Evolutionary conservation across 1,140 invertebrate species (phyloP), one percentile per base, ranked within the genome.

Genomic region (Apocrypta bakeri): DNA sequence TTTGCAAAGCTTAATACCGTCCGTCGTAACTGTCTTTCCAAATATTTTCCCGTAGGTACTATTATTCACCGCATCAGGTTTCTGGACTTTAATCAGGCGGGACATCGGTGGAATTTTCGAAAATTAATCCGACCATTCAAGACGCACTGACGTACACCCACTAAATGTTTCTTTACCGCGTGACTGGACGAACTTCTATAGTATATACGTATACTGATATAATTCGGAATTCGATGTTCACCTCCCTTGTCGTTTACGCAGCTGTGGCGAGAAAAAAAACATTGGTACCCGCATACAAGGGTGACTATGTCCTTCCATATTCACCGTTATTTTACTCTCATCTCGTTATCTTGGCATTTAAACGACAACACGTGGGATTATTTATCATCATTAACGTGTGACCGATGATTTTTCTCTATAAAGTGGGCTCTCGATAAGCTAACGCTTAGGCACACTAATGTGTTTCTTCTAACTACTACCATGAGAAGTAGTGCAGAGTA

Each of bases 211-310:
- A 11, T n/a, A 25, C 48, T 25, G 24, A 75, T 63, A 63, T 76
- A 64, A 76, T 37, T 64, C 74, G 1, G 25, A 66, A 77, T 77
- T 27, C 6, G 75, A 17, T 40, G 69, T 33, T 63, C 61, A 11
- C 9, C 75, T 64, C 61, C 63, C 56, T 24, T 61, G 75, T 66
- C 31, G 61, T 78, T 33, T 48, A 27, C 37, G 21, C 66, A 48
- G 37, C 77, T 69, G 40, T 14, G 7, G 77, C 3, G 27, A 3
- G 31, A 24, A 77, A 37, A 77, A 37, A 66, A 8, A 61, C 29
- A 77, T 31, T 37, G 63, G 64, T 64, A 69, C 76, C 76, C 76
- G 76, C 76, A 79, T 79, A 27, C 37, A 68, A 77, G 71, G 71
- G 71, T n/a, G 37, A n/a, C 37, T 69, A 7, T 21, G 25, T 17